phyloP scores from a whole-genome alignment of 2,113 vertebrate species.

The Pycnonotus jocosus region DNA sequence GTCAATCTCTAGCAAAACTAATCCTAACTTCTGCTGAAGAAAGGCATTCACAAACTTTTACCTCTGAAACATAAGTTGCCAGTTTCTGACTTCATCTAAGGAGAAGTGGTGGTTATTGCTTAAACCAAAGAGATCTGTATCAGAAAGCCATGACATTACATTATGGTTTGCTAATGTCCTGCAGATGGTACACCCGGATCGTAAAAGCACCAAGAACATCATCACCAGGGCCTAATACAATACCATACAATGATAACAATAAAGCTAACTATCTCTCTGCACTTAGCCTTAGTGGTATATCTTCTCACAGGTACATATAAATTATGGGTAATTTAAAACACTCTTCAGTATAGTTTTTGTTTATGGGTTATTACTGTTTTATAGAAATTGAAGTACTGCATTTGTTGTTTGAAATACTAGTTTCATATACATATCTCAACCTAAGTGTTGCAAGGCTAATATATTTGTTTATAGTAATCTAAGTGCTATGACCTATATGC shows the following conservation, averaged over 20 bases:
- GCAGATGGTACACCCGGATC: fast-evolving
- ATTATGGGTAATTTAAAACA: background rate
- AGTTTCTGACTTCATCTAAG: background rate
- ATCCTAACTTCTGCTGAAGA: background rate
- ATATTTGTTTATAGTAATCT: background rate
- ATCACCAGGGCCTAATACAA: background rate
- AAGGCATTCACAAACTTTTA: background rate
- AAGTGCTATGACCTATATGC: background rate
- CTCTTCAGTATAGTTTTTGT: background rate
- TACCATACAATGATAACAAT: background rate
- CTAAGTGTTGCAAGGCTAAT: background rate
- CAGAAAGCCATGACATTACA: background rate
- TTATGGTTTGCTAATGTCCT: background rate
- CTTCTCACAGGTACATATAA: background rate
- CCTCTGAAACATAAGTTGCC: background rate
- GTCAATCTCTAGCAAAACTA: background rate
- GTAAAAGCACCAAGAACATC: background rate
- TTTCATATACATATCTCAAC: background rate
- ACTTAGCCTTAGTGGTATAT: background rate
- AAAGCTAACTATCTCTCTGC: background rate
- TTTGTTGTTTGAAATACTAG: background rate
- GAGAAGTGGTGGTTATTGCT: background rate
- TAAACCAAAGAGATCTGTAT: background rate
- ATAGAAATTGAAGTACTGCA: background rate
- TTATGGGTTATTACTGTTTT: background rate